Percentiles rank a stretch among this genome's conserved stretches.
Conservation (phyloP, 92 coral and sea anemone species). For the Metridium senile region DNA sequence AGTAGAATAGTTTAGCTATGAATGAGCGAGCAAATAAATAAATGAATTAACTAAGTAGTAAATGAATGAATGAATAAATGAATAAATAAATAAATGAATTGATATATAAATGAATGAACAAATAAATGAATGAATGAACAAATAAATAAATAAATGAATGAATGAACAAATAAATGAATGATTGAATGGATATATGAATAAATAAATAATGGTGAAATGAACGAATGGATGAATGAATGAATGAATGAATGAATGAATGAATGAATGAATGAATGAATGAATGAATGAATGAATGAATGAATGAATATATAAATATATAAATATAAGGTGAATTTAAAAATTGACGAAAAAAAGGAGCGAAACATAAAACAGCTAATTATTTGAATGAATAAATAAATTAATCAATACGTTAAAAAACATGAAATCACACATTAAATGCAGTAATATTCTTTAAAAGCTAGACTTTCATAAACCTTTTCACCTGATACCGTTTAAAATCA, state of each 20-base stretch:
- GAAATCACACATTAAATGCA: too few species aligned
- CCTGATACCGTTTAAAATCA: too few species aligned
- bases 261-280: background rate
- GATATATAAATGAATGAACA: background rate
- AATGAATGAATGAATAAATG: background rate
- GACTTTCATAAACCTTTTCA: too few species aligned
- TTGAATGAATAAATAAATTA: too few species aligned
- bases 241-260: background rate
- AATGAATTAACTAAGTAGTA: background rate
- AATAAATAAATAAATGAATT: background rate
- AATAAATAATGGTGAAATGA: background rate
- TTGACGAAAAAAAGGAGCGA: too few species aligned
- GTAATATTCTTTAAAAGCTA: too few species aligned
- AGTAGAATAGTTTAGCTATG: too few species aligned
- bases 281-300: conserved; percentile 1
- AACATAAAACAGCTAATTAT: too few species aligned
- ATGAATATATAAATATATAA: background rate
- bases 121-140: background rate
- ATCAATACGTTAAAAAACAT: too few species aligned
- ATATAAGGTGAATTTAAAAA: too few species aligned
- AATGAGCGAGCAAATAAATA: too few species aligned
- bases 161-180: background rate
- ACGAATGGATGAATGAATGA: background rate
- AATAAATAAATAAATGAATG: background rate
- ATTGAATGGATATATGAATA: background rate